Percentiles rank a stretch among this genome's conserved stretches.
Evolutionary conservation across 2,888 invertebrate genomes (phyloP).

Genomic region (Dioctria rufipes): DNA sequence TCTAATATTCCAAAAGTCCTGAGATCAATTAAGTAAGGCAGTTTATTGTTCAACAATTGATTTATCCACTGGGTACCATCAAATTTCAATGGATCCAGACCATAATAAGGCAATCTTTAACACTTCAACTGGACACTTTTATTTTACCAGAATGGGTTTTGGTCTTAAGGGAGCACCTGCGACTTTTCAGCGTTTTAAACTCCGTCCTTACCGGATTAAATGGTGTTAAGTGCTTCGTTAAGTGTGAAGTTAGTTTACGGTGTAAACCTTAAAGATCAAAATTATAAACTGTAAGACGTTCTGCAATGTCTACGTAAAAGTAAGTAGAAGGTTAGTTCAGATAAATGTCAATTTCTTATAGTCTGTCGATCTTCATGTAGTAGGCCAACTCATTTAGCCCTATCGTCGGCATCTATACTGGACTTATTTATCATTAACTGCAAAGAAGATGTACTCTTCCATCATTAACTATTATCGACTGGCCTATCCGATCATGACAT

Average conservation of each 20-base stretch:
- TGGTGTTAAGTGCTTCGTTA: conserved; percentile 57
- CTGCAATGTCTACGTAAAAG: conserved; percentile 59
- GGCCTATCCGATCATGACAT: too few relatives aligned
- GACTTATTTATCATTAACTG: too few relatives aligned
- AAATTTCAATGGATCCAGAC: conserved; percentile 54
- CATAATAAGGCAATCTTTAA: conserved; percentile 58
- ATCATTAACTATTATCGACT: too few relatives aligned
- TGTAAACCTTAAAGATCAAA: conserved; percentile 62
- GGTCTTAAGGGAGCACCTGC: conserved; percentile 68
- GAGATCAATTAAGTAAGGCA: conserved; percentile 56
- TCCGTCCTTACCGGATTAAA: conserved; percentile 64
- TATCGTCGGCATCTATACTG: too few relatives aligned
- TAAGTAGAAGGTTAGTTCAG: conserved; percentile 62
- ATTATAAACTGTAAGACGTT: conserved; percentile 58
- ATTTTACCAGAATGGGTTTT: conserved; percentile 64
- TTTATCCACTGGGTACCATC: conserved; percentile 58
- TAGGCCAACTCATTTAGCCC: too few relatives aligned
- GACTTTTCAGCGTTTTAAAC: conserved; percentile 67
- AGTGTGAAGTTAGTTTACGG: conserved; percentile 56
- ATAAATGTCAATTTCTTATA: conserved; percentile 62
- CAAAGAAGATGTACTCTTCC: too few relatives aligned
- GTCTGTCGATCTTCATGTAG: too few relatives aligned
- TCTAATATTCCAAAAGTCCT: conserved; percentile 56
- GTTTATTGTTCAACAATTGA: conserved; percentile 58
- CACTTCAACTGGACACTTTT: conserved; percentile 52